Conservation (phyloP, 2,888 invertebrate genomes). For the Cecidostiba fungosa region DNA sequence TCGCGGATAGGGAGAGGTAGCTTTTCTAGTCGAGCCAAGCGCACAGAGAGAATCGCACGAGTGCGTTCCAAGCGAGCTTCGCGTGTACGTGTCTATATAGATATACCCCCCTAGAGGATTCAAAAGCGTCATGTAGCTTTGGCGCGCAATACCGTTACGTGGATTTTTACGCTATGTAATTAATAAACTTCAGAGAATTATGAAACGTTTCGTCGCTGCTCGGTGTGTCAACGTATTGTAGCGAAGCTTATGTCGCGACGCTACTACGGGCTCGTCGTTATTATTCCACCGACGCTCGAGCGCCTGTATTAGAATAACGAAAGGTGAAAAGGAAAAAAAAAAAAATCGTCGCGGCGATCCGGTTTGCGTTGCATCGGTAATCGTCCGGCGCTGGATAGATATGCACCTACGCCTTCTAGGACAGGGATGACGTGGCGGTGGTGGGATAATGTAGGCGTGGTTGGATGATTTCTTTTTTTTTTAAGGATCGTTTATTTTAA, state of each 20-base stretch:
- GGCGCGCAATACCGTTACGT: too few species aligned
- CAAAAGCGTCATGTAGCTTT: too few species aligned
- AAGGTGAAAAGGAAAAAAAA: conserved; percentile 6
- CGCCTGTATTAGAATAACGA: conserved; percentile 50
- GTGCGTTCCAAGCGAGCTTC: conserved; percentile 3
- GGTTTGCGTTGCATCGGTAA: conserved; percentile 55
- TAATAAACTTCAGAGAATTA: too few species aligned
- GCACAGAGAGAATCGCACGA: background rate
- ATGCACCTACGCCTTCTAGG: conserved; percentile 11
- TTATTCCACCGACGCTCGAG: conserved; percentile 36
- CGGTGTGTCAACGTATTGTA: background rate
- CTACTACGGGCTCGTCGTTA: background rate
- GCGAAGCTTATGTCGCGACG: too few species aligned
- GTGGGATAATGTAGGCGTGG: background rate
- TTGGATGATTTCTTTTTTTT: background rate
- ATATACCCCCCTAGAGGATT: too few species aligned
- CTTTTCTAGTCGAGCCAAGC: conserved; percentile 40
- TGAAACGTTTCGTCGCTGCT: background rate
- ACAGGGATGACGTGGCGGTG: conserved; percentile 47
- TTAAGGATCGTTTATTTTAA: background rate
- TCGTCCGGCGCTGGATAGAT: conserved; percentile 20
- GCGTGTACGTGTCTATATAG: background rate
- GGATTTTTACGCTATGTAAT: too few species aligned
- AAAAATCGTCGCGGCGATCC: conserved; percentile 46
- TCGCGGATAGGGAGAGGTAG: conserved; percentile 30